These are phyloP conservation scores for Malacosoma neustria DNA, from an alignment of 2,888 invertebrate genomes.

Conservation along the genomic window DNA sequence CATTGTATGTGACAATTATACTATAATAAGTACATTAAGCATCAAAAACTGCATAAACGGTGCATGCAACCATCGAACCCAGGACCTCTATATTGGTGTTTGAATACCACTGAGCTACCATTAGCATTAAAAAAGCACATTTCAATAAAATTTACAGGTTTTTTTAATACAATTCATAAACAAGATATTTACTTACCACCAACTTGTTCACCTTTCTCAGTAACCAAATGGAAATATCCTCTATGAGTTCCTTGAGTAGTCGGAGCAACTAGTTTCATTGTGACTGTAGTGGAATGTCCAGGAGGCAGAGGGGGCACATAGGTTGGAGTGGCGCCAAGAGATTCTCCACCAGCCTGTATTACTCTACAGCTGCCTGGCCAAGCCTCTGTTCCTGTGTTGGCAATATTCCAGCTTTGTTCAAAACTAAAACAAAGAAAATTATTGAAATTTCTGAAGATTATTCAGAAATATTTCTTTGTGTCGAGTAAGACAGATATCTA, in stretches of 20 bases:
- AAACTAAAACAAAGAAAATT: conserved; percentile 75
- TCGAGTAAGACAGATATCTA: no score
- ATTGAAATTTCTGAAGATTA: no score
- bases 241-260: conserved; percentile 82
- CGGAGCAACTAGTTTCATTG: conserved; percentile 88
- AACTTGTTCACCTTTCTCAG: conserved; percentile 90
- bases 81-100: no score
- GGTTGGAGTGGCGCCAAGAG: conserved; percentile 62
- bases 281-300: conserved; percentile 83
- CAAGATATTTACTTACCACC: conserved; percentile 80
- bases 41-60: no score
- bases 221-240: conserved; percentile 93
- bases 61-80: no score
- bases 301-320: conserved; percentile 83
- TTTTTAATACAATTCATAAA: no score
- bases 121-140: background rate
- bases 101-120: no score
- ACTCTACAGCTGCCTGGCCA: conserved; percentile 93
- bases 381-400: conserved; percentile 88
- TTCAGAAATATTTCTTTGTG: no score
- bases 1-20: no score
- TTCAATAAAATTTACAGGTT: conserved; percentile 1
- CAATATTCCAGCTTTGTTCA: conserved; percentile 90
- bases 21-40: no score
- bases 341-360: conserved; percentile 80